These are phyloP conservation scores for Cosmorhoe ocellata DNA, from an alignment of 2,888 invertebrate genomes.

Conservation along the genomic window DNA sequence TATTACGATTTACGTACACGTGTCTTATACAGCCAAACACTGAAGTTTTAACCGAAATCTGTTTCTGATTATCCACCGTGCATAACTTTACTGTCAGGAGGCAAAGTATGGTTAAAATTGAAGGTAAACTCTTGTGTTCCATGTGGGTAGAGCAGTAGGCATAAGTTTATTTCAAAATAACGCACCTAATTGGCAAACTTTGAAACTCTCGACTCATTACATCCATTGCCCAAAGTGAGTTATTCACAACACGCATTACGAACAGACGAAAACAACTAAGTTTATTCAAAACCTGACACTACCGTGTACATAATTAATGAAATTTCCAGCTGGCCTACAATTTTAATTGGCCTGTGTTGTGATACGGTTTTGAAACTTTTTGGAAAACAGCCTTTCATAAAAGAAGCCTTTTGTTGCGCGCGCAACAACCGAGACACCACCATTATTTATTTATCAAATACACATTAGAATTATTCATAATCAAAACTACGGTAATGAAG, in stretches of 20 bases:
- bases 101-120: background rate
- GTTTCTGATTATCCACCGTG: too few relatives aligned
- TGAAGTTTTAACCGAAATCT: background rate
- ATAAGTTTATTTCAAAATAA: conserved; percentile 10
- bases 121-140: background rate
- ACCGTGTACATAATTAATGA: conserved; percentile 75
- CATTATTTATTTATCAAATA: conserved; percentile 80
- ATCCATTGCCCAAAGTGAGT: conserved; percentile 33
- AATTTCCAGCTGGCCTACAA: conserved; percentile 79
- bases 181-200: conserved; percentile 22
- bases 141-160: background rate
- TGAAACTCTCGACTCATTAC: conserved; percentile 29
- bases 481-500: conserved; percentile 66
- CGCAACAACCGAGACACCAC: conserved; percentile 61
- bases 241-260: conserved; percentile 55
- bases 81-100: too few relatives aligned
- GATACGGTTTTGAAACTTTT: conserved; percentile 78
- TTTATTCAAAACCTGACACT: conserved; percentile 66
- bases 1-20: background rate
- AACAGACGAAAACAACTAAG: conserved; percentile 64
- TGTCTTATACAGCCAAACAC: background rate
- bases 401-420: conserved; percentile 72
- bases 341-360: conserved; percentile 78
- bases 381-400: conserved; percentile 46
- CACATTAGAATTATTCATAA: conserved; percentile 67